Evolutionary conservation across 64 coral and sea anemone species (phyloP).

Genomic region (Actinia tenebrosa): DNA sequence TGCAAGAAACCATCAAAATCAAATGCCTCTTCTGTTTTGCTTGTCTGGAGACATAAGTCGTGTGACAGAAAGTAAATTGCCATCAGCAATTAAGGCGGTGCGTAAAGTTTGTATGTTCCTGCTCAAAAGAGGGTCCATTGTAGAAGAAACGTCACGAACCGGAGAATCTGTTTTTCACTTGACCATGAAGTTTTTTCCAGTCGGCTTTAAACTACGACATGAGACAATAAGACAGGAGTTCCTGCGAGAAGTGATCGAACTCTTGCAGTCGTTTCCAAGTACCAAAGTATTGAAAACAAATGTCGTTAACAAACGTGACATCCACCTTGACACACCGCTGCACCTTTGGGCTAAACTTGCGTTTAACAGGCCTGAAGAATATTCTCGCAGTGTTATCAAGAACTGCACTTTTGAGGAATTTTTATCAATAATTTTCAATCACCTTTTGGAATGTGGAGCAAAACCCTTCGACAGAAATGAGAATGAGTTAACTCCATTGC

Average conservation of each 20-base stretch:
- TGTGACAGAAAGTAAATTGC: neutral
- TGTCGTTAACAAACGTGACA: neutral
- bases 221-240: neutral
- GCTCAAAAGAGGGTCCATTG: neutral
- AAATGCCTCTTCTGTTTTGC: too few species aligned
- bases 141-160: neutral
- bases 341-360: neutral
- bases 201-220: neutral
- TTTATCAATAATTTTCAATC: neutral
- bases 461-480: neutral
- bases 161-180: neutral
- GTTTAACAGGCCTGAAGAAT: neutral
- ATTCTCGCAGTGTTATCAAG: neutral
- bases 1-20: too few species aligned
- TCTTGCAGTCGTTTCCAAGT: neutral
- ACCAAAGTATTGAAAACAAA: neutral
- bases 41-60: neutral
- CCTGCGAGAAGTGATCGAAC: neutral
- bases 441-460: neutral
- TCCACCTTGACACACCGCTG: neutral
- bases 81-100: neutral
- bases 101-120: neutral
- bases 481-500: too few species aligned
- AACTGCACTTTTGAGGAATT: neutral
- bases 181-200: neutral